These are phyloP conservation scores for Magallana nippona DNA, from an alignment of 2,888 invertebrate species.

Conservation along the genomic window DNA sequence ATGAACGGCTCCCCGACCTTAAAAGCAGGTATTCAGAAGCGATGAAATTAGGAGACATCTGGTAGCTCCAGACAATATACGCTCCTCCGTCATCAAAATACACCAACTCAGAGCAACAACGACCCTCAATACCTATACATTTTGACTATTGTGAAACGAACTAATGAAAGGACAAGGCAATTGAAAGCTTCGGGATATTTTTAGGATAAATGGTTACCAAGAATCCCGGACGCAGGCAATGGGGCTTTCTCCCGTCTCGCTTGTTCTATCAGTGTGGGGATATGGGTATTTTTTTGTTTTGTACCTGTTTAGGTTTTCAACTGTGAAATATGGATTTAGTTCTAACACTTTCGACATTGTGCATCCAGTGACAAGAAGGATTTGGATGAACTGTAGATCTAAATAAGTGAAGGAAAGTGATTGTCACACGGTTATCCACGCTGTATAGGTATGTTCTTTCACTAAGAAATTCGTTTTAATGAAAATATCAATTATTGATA, in stretches of 20 bases:
- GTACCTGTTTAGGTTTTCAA: neutral
- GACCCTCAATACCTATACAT: constrained; percentile 42
- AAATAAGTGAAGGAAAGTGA: too few relatives aligned
- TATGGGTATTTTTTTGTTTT: neutral
- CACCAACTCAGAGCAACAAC: constrained; percentile 21
- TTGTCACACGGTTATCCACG: too few relatives aligned
- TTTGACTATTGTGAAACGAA: constrained; percentile 37
- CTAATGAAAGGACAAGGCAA: constrained; percentile 34
- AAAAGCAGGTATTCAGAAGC: constrained; percentile 32
- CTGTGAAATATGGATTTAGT: too few relatives aligned
- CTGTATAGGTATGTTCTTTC: too few relatives aligned
- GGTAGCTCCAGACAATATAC: constrained; percentile 35
- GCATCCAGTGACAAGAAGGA: too few relatives aligned
- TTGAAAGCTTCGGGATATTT: neutral
- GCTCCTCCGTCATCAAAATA: constrained; percentile 11
- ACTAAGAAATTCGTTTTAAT: too few relatives aligned
- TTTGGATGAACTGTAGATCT: too few relatives aligned
- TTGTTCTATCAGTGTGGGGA: neutral
- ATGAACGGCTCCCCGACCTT: constrained; percentile 30
- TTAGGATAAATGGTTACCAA: constrained; percentile 19
- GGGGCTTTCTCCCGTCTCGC: neutral
- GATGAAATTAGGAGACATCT: constrained; percentile 40
- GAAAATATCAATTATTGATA: too few relatives aligned
- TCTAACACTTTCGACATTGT: too few relatives aligned
- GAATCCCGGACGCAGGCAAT: neutral